Conservation (phyloP, 2,797 vertebrate genomes). For the Malurus leucopterus region DNA sequence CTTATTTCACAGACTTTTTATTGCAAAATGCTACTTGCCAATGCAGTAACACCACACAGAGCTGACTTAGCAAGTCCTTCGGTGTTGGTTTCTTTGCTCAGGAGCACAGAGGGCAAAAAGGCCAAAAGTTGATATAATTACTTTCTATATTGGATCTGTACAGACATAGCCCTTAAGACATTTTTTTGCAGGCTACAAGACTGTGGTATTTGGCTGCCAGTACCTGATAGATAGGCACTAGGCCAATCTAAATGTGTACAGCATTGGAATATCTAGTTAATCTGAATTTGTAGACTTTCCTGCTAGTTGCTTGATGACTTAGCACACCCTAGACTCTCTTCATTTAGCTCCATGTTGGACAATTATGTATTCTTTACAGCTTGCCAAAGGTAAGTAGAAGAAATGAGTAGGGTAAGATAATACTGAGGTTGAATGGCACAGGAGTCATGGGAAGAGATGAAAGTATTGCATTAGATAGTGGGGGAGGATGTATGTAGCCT, state of each 20-base stretch:
- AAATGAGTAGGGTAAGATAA: background rate
- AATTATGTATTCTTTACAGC: background rate
- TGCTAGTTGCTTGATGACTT: constrained; percentile 15
- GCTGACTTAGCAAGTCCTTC: constrained; percentile 8
- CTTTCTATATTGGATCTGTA: background rate
- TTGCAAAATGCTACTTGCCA: background rate
- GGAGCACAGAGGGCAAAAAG: background rate
- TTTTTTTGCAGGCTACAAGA: background rate
- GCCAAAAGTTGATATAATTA: background rate
- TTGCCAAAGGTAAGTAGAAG: constrained; percentile 17
- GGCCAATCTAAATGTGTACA: background rate
- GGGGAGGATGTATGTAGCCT: background rate
- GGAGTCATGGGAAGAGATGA: constrained; percentile 1
- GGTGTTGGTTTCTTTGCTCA: background rate
- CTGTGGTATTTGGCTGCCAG: background rate
- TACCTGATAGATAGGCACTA: background rate
- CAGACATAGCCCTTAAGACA: background rate
- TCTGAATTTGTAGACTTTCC: constrained; percentile 11
- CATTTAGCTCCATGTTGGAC: background rate
- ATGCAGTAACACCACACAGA: background rate
- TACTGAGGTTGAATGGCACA: background rate
- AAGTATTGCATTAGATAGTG: background rate
- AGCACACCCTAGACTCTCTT: background rate
- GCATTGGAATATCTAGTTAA: background rate
- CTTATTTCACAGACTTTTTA: background rate